phyloP scores from a whole-genome alignment of 2,797 vertebrate genomes.

The Scomberomorus guttatus region DNA sequence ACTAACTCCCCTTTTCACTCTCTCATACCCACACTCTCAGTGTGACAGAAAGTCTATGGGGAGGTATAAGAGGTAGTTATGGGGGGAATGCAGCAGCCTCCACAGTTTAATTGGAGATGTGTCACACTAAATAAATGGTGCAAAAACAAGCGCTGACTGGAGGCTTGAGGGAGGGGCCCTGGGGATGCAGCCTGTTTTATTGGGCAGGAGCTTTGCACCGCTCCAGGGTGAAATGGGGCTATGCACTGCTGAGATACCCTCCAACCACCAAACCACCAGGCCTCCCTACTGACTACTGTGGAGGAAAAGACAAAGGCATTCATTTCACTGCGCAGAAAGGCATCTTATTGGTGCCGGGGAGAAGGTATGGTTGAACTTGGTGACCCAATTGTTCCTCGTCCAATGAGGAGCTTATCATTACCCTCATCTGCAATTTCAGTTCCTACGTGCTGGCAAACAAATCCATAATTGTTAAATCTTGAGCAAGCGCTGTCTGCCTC shows the following conservation, averaged over 20 bases:
- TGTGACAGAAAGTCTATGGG: slow-evolving; percentile 88
- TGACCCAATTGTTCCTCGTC: slow-evolving; percentile 54
- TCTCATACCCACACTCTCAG: slow-evolving; percentile 81
- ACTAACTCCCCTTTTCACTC: slow-evolving; percentile 77
- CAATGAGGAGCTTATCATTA: slow-evolving; percentile 36
- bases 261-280: slow-evolving; percentile 78
- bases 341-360: slow-evolving; percentile 42
- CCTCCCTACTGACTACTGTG: slow-evolving; percentile 54
- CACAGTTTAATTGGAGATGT: slow-evolving; percentile 91
- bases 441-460: slow-evolving; percentile 58
- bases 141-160: slow-evolving; percentile 88
- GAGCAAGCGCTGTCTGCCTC: slow-evolving; percentile 49
- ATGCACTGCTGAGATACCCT: slow-evolving; percentile 81
- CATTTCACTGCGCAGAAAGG: slow-evolving; percentile 58
- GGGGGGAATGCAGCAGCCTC: slow-evolving; percentile 88
- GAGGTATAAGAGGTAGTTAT: slow-evolving; percentile 90
- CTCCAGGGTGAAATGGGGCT: slow-evolving; percentile 84
- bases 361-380: slow-evolving; percentile 58
- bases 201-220: slow-evolving; percentile 86
- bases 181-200: slow-evolving; percentile 86
- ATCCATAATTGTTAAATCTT: slow-evolving; percentile 77
- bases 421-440: slow-evolving; percentile 75
- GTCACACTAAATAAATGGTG: slow-evolving; percentile 92
- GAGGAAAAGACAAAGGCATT: slow-evolving; percentile 76
- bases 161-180: slow-evolving; percentile 86